Evolutionary conservation across 2,888 invertebrate species (phyloP), one percentile per base, ranked within the genome.

Genomic region (Stomorhina lunata): DNA sequence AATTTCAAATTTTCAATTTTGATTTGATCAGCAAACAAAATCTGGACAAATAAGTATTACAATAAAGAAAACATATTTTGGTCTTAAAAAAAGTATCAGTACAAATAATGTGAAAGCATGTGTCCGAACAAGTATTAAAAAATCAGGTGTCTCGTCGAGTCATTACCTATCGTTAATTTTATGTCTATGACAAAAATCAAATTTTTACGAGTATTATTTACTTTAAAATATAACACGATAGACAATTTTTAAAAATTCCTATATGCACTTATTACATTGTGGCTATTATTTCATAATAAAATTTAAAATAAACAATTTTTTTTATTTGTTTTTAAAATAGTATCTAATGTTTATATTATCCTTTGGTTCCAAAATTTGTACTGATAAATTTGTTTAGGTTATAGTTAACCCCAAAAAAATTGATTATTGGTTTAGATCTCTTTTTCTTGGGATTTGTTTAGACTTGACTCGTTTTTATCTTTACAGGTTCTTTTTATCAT

Each of bases 331-430:
- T 57, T 63, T 32, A 22, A 77, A 68, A 78, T 63, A 73, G 78
- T 50, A 81, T 81, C 81, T 48, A 17, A 20, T 81, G 43, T 81
- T 73, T 81, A 73, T 15, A 55, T 73, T 81, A 81, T 81, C 81
- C 81, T 78, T 78, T 78, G 27, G 9, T 43, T 32, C 20, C 0
- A 37, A 25, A 55, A 40, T 22, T n/a, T n/a, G n/a, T 25, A n/a
- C 17, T 69, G 59, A 43, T 63, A 69, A 45, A 48, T 66, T 2
- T 57, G 4, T 22, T 15, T 59, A 20, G 5, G 5, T 20, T 37
- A 59, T 20, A 57, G 9, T 53, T 32, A n/a, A 9, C 10, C 0
- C 4, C n/a, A 22, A 17, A 61, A 6, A 25, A 25, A 37, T 34
- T 61, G 27, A 43, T 27, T 27, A n/a, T n/a, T 43, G 22, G 7